Base-by-base conservation (phyloP, 2,888 invertebrate genomes). In the Resseliella maxima region DNA sequence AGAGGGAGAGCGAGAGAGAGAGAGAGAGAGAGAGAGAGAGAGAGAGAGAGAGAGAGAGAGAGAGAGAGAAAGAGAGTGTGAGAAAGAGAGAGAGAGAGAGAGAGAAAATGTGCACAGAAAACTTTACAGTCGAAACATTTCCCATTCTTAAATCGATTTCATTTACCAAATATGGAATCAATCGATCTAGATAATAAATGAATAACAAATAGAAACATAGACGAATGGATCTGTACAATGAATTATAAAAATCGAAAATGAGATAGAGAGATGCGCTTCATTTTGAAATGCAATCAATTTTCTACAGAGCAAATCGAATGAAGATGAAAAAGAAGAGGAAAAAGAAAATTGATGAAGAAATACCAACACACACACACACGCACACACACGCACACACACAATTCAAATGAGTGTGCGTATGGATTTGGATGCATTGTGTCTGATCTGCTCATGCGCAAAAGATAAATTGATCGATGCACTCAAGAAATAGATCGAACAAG, bases 91-190 rank as follows among this genome's bases (percentile, higher is more conserved):
- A 24, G 27, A 64, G 8, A 6, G 64, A 64, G 64, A 27, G 24
- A 50, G 18, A 50, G n/a, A 50, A 8, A 50, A 50, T 15, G 24
- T 59, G 24, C 10, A 59, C 41, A 72, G 31, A 72, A 72, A 31
- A 27, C 27, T 5, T 31, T 15, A n/a, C 27, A n/a, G 24, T 59
- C 6, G 24, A 24, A 31, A 72, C 31, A 72, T 72, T 72, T 72
- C 15, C 72, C 12, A 72, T 72, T 72, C 72, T 72, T 72, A 83
- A 83, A 38, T 38, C 38, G 83, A 83, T 83, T 83, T 83, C 83
- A 83, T 83, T 83, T 83, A 38, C 83, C 83, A 83, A 83, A 38
- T 83, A 83, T 83, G 83, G 83, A 36, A 38, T 83, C 83, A 83
- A 83, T 83, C 83, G 83, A 83, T 83, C 83, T 24, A 83, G 38